Conservation (phyloP, 2,797 vertebrate species). For the Okamejei kenojei region DNA sequence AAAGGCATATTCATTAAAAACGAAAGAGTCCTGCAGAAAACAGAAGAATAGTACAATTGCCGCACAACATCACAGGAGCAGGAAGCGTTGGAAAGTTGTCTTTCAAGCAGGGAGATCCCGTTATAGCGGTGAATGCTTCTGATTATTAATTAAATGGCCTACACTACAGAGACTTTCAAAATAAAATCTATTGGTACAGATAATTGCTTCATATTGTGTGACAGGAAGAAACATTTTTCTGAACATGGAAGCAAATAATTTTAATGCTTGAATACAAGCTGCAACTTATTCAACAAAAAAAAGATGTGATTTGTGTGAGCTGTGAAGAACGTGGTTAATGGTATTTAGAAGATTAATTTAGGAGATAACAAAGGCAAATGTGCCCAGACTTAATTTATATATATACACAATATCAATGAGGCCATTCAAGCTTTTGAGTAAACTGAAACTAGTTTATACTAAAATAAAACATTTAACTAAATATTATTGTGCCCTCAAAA, state of each 20-base stretch:
- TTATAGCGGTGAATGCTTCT: slow-evolving; percentile 3
- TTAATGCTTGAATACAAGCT: slow-evolving; percentile 8
- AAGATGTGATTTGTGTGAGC: background rate
- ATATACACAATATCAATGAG: background rate
- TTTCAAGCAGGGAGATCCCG: background rate
- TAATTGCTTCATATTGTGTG: background rate
- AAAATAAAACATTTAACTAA: background rate
- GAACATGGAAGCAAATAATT: background rate
- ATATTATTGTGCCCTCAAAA: background rate
- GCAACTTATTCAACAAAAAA: background rate
- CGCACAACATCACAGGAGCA: background rate
- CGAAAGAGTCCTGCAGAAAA: background rate
- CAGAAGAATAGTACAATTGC: background rate
- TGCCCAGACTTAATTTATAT: background rate
- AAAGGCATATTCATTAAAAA: slow-evolving; percentile 10
- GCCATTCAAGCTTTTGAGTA: background rate
- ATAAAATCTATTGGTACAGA: background rate
- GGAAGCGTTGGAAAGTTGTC: background rate
- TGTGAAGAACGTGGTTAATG: background rate
- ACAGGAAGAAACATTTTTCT: slow-evolving; percentile 1
- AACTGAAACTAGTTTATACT: background rate
- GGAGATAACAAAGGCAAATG: background rate
- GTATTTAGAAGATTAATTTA: background rate
- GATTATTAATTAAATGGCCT: slow-evolving; percentile 15
- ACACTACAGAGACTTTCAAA: background rate